A percentile compares a stretch with the other conserved stretches of the same genome.
Conservation (phyloP, 2,797 vertebrate species). For the Catharus ustulatus region DNA sequence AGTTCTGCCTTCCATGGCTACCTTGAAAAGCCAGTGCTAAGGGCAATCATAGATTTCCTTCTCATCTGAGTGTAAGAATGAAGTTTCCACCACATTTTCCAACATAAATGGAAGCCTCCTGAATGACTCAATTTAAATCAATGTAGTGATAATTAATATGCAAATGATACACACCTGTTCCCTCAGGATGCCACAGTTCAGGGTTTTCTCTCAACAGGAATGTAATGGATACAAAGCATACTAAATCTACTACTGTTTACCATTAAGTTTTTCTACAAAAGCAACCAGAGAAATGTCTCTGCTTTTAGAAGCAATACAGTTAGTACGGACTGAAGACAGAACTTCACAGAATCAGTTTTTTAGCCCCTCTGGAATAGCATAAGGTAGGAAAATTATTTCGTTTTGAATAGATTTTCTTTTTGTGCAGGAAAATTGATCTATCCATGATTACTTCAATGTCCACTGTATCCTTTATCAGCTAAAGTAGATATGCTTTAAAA, state of each 20-base stretch:
- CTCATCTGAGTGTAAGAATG: background rate
- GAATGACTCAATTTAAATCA: background rate
- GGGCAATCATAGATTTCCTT: background rate
- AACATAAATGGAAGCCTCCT: background rate
- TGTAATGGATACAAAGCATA: background rate
- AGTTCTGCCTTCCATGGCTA: background rate
- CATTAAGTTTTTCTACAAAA: background rate
- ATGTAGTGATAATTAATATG: background rate
- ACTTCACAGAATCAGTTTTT: background rate
- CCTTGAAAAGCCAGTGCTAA: background rate
- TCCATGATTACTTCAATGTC: background rate
- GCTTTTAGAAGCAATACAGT: background rate
- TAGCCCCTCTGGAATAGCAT: background rate
- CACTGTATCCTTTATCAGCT: background rate
- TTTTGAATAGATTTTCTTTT: background rate
- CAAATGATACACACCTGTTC: background rate
- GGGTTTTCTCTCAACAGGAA: background rate
- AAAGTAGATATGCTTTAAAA: background rate
- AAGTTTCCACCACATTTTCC: background rate
- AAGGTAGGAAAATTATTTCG: background rate
- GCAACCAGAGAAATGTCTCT: background rate
- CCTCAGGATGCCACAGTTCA: background rate
- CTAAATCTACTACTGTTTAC: background rate
- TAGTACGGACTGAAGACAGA: background rate
- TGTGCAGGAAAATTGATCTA: background rate